Percentiles rank a stretch among this genome's conserved stretches.
phyloP scores from a whole-genome alignment of 2,888 invertebrate species.

The Platycheirus rosarum region DNA sequence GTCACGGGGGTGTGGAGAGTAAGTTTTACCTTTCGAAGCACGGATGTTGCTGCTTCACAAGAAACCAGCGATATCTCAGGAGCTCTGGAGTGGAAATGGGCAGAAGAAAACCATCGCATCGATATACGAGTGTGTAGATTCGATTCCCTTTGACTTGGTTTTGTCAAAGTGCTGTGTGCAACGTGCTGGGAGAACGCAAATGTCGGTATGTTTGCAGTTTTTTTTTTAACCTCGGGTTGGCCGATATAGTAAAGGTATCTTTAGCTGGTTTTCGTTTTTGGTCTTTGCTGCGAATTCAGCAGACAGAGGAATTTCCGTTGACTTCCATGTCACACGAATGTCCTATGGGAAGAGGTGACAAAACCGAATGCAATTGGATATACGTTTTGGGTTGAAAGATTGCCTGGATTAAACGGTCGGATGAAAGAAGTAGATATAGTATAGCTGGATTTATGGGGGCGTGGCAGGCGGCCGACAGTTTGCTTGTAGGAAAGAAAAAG shows the following conservation, averaged over 20 bases:
- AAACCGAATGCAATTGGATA: conserved; percentile 67
- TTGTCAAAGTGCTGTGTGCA: conserved; percentile 49
- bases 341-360: conserved; percentile 56
- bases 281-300: conserved; percentile 25
- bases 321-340: conserved; percentile 12
- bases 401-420: conserved; percentile 60
- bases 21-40: conserved; percentile 33
- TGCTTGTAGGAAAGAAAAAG: background rate
- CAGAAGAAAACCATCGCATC: conserved; percentile 8
- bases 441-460: conserved; percentile 41
- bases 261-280: conserved; percentile 4
- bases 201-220: conserved; percentile 11
- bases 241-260: background rate
- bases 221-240: conserved; percentile 12
- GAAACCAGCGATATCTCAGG: conserved; percentile 19
- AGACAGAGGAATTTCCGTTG: conserved; percentile 41
- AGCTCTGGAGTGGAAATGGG: conserved; percentile 7
- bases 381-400: conserved; percentile 61
- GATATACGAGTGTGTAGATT: background rate
- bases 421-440: conserved; percentile 41
- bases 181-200: conserved; percentile 50
- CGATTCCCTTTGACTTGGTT: conserved; percentile 13
- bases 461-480: conserved; percentile 14
- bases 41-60: conserved; percentile 17
- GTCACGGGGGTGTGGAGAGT: conserved; percentile 20